A percentile compares a stretch with the other conserved stretches of the same genome.
Conservation (phyloP, 2,113 vertebrate genomes). For the Aythya baeri region DNA sequence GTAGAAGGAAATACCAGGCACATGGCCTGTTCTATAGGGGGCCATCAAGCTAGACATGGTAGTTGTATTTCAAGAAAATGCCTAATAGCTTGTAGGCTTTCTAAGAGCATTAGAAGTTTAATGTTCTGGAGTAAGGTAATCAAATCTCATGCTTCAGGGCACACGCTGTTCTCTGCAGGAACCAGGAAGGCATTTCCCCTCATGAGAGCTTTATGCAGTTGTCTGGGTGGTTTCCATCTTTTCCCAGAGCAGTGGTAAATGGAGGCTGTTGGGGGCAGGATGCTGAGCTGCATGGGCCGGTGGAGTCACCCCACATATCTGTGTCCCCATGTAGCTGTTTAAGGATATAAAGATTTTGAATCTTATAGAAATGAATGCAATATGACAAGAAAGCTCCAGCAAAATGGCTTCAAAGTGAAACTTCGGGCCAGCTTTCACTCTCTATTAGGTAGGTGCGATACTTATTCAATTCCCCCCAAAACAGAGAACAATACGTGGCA, state of each 20-base stretch:
- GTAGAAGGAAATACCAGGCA: constrained; percentile 36
- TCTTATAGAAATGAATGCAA: constrained; percentile 34
- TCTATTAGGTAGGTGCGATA: constrained; percentile 31
- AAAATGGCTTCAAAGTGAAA: constrained; percentile 45
- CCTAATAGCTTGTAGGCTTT: constrained; percentile 12
- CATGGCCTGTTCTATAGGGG: neutral
- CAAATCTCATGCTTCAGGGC: constrained; percentile 30
- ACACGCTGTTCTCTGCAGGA: constrained; percentile 13
- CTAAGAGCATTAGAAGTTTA: constrained; percentile 37
- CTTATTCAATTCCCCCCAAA: constrained; percentile 20
- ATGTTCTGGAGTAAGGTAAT: constrained; percentile 37
- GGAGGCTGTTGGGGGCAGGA: neutral
- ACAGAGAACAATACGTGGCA: constrained; percentile 53
- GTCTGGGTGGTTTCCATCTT: constrained; percentile 6
- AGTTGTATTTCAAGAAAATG: constrained; percentile 22
- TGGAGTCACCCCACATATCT: neutral
- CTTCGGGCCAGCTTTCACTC: constrained; percentile 20
- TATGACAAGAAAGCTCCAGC: constrained; percentile 31
- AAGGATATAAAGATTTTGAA: constrained; percentile 10
- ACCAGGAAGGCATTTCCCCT: constrained; percentile 35
- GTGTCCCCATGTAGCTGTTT: constrained; percentile 1
- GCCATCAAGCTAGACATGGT: neutral
- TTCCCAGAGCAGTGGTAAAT: neutral
- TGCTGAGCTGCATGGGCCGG: neutral
- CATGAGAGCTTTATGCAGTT: neutral